A percentile compares a stretch with the other conserved stretches of the same genome.
Conservation (phyloP, 2,888 invertebrate genomes). For the Drosophila siamana region DNA sequence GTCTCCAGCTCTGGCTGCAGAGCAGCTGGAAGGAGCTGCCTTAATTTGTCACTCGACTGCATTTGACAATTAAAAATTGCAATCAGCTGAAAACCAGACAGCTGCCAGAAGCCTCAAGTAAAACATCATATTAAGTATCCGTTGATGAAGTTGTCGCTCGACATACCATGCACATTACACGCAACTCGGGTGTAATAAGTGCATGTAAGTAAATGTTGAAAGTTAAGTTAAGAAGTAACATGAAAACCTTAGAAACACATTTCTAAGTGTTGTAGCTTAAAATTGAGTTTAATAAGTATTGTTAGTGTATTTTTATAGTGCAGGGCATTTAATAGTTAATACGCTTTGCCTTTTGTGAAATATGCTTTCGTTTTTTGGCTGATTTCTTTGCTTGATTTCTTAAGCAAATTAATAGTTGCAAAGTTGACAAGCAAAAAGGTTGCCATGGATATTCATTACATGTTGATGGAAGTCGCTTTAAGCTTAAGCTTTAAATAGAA, state of each 20-base stretch:
- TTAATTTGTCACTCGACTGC: slow-evolving; percentile 74
- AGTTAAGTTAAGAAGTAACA: too few species aligned
- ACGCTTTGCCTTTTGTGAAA: not conserved
- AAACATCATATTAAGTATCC: slow-evolving; percentile 36
- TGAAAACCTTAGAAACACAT: too few species aligned
- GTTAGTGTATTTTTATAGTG: not conserved
- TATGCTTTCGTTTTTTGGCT: not conserved
- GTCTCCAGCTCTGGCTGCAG: not conserved
- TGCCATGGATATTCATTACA: slow-evolving; percentile 15
- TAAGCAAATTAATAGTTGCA: slow-evolving; percentile 46
- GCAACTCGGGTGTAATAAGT: not conserved
- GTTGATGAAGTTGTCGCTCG: slow-evolving; percentile 12
- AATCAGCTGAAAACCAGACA: slow-evolving; percentile 53
- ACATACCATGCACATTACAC: not conserved
- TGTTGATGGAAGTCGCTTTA: not conserved
- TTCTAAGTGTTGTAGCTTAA: too few species aligned
- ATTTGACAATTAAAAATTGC: slow-evolving; percentile 78
- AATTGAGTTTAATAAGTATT: too few species aligned
- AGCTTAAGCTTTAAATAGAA: not conserved
- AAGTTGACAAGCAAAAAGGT: slow-evolving; percentile 28
- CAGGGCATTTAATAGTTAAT: not conserved
- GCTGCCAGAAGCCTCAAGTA: slow-evolving; percentile 43
- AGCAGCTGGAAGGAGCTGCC: slow-evolving; percentile 33
- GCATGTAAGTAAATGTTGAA: too few species aligned
- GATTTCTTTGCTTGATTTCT: slow-evolving; percentile 37